Base-by-base conservation (phyloP, 2,888 invertebrate genomes). In the Platerodrilus igneus region DNA sequence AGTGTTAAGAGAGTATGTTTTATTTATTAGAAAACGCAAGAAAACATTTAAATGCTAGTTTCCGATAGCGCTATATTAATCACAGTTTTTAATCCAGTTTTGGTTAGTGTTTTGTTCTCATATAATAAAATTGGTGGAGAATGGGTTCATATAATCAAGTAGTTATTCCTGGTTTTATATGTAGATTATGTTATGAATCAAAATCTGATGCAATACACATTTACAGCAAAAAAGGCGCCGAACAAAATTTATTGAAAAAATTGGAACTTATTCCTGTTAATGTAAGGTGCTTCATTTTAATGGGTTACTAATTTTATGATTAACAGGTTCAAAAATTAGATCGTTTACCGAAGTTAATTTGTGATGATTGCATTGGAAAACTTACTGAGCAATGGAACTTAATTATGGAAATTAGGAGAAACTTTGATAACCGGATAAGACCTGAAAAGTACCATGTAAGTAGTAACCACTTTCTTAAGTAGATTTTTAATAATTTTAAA, bases 111-210 rank as follows among this genome's bases (percentile, higher is more conserved):
- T n/a, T n/a, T n/a, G n/a, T n/a, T n/a, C 9, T 21, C 9, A 3
- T 21, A 21, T 3, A 21, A 7, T 15, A 33, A 26, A 2, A 19
- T 21, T 32, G n/a, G 10, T 35, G 39, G 9, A 69, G 56, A 58
- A 88, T 89, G 89, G 89, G 89, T 29, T 88, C 88, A 63, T 78
- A 85, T 57, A 85, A 83, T 56, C 80, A 81, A 70, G 88, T 85
- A 34, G 77, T 85, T 53, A 77, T 87, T 59, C 83, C 86, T 33
- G 88, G 88, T 52, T 89, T 86, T 71, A 80, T 89, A 60, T 89
- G 89, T 69, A 79, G 88, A 60, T 74, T 89, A 45, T 89, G 89
- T 67, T 87, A 87, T 18, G 86, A 86, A 74, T 85, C 86, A 80
- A 87, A 87, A 68, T 78, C 82, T 62, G 81, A 79, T 58, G 88